Conservation (phyloP, 1,140 invertebrate species). For the Cotesia typhae region DNA sequence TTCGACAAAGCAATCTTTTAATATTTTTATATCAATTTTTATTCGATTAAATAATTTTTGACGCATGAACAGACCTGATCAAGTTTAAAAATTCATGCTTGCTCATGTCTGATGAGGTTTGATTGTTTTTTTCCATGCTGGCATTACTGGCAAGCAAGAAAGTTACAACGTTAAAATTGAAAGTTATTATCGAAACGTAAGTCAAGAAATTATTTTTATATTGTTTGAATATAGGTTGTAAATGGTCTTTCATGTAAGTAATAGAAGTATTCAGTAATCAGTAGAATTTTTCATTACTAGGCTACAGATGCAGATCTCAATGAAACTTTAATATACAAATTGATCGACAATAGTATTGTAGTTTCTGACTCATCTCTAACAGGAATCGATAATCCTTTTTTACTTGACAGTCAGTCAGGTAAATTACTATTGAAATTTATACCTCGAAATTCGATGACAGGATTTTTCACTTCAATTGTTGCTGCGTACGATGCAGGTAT, state of each 20-base stretch:
- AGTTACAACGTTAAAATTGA: too few relatives aligned
- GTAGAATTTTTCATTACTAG: slow-evolving; percentile 44
- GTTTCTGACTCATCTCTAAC: slow-evolving; percentile 48
- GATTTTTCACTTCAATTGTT: slow-evolving; percentile 68
- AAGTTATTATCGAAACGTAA: too few relatives aligned
- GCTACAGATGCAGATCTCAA: slow-evolving; percentile 65
- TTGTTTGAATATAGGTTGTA: too few relatives aligned
- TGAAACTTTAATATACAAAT: slow-evolving; percentile 58
- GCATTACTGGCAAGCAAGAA: too few relatives aligned
- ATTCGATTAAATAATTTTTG: too few relatives aligned
- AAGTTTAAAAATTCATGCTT: too few relatives aligned
- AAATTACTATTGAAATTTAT: slow-evolving; percentile 62
- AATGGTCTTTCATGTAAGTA: slow-evolving; percentile 3
- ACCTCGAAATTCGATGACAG: slow-evolving; percentile 64
- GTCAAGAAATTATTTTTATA: too few relatives aligned
- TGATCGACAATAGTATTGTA: slow-evolving; percentile 56
- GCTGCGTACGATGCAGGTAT: slow-evolving; percentile 64
- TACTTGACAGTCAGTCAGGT: slow-evolving; percentile 56
- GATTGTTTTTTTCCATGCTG: too few relatives aligned
- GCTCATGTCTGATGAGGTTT: too few relatives aligned
- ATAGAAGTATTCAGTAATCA: slow-evolving; percentile 6
- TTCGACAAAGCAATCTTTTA: too few relatives aligned
- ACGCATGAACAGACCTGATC: too few relatives aligned
- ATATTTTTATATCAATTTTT: too few relatives aligned
- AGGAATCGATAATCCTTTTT: slow-evolving; percentile 55